Evolutionary conservation across 2,888 invertebrate species (phyloP).

Genomic region (Neelides folsomi): DNA sequence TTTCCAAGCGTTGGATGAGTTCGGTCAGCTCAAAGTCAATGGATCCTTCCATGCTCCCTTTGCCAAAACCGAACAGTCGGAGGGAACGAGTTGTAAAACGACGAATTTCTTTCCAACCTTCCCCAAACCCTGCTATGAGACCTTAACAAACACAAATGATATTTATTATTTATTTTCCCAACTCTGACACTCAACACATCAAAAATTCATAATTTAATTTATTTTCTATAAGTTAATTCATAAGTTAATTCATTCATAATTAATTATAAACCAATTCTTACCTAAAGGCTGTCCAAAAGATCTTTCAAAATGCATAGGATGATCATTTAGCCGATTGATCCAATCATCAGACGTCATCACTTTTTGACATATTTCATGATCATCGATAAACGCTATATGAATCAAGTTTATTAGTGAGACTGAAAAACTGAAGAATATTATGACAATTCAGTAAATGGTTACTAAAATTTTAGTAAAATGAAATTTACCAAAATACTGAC

Average conservation of each 20-base stretch:
- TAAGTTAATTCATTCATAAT: no score
- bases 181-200: no score
- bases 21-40: constrained; percentile 11
- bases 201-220: no score
- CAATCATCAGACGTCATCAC: constrained; percentile 16
- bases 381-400: constrained; percentile 9
- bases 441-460: no score
- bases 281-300: constrained; percentile 15
- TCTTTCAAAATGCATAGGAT: constrained; percentile 12
- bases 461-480: no score
- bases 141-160: constrained; percentile 1
- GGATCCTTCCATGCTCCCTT: constrained; percentile 12
- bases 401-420: no score
- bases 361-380: constrained; percentile 8
- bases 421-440: no score
- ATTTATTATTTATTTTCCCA: no score
- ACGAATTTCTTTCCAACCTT: constrained; percentile 16
- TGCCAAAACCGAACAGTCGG: constrained; percentile 17
- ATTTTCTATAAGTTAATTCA: no score
- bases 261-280: no score
- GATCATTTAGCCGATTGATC: constrained; percentile 10
- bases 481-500: no score
- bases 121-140: constrained; percentile 9
- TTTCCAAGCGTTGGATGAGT: constrained; percentile 9
- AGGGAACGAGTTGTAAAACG: constrained; percentile 9